Conservation (phyloP, 2,113 vertebrate species). For the Piaya cayana region DNA sequence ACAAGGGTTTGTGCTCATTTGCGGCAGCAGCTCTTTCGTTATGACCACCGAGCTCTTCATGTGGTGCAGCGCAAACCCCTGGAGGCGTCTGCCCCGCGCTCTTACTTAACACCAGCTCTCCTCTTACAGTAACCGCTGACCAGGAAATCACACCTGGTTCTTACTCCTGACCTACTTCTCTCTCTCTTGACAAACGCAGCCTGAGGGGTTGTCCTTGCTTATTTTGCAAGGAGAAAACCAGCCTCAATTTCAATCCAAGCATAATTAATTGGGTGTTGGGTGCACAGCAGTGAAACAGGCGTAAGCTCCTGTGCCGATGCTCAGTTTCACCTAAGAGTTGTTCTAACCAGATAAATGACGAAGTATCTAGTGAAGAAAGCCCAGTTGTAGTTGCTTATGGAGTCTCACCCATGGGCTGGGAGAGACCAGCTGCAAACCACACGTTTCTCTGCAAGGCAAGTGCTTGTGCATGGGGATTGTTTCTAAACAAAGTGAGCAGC, state of each 20-base stretch:
- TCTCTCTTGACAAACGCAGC: background rate
- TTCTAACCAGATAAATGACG: background rate
- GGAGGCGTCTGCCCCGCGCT: background rate
- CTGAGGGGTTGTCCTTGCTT: rapidly evolving
- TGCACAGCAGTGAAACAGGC: rapidly evolving
- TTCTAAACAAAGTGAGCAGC: background rate
- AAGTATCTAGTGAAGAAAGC: background rate
- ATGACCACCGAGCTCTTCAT: slow-evolving; percentile 20
- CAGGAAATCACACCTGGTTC: background rate
- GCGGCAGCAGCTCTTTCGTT: slow-evolving; percentile 27
- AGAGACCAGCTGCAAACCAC: background rate
- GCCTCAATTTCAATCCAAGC: background rate
- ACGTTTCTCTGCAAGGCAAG: background rate
- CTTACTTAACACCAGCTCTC: background rate
- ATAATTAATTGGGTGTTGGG: background rate
- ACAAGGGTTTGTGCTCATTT: background rate
- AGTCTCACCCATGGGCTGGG: background rate
- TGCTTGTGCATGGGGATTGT: background rate
- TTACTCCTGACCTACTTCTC: slow-evolving; percentile 59
- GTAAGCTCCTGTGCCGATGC: background rate
- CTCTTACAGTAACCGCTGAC: slow-evolving; percentile 13
- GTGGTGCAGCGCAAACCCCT: background rate
- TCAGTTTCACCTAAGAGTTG: background rate
- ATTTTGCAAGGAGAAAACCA: background rate
- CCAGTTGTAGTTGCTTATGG: background rate